Conservation (phyloP, 2,888 invertebrate species). For the Macaria notata region DNA sequence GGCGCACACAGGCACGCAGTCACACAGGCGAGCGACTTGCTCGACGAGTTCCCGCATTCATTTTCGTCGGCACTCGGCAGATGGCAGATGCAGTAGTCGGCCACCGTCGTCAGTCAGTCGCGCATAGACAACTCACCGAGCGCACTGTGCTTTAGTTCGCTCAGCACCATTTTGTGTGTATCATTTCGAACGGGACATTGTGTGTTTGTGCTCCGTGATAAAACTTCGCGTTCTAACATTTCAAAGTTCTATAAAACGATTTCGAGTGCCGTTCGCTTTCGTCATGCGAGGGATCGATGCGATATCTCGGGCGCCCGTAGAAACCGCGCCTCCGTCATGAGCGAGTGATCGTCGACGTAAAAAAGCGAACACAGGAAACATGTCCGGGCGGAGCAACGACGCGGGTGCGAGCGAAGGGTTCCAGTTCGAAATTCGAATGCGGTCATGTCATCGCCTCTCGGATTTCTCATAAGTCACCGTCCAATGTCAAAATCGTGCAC, state of each 20-base stretch:
- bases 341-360: slow-evolving; percentile 80
- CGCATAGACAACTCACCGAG: slow-evolving; percentile 79
- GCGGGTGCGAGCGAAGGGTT: slow-evolving; percentile 80
- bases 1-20: slow-evolving; percentile 48
- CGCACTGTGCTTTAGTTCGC: slow-evolving; percentile 65
- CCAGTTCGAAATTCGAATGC: slow-evolving; percentile 82
- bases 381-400: slow-evolving; percentile 80
- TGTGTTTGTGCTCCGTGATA: slow-evolving; percentile 79
- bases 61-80: slow-evolving; percentile 82
- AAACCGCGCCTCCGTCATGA: slow-evolving; percentile 81
- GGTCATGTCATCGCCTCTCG: slow-evolving; percentile 82
- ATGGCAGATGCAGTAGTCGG: slow-evolving; percentile 80
- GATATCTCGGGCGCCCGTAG: slow-evolving; percentile 78
- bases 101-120: slow-evolving; percentile 79
- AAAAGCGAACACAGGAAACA: slow-evolving; percentile 81
- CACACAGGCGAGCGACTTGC: slow-evolving; percentile 45
- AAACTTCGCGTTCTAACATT: slow-evolving; percentile 60
- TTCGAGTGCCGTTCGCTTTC: slow-evolving; percentile 65
- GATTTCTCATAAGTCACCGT: slow-evolving; percentile 81
- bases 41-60: slow-evolving; percentile 72
- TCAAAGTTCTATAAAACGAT: slow-evolving; percentile 52
- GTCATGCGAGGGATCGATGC: slow-evolving; percentile 78
- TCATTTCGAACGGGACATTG: slow-evolving; percentile 79
- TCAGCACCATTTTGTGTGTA: slow-evolving; percentile 80
- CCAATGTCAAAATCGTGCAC: slow-evolving; percentile 81